These are phyloP conservation scores for Stichopus chloronotus DNA, from an alignment of 35 echinoderm and acorn worm genomes.

Conservation along the genomic window DNA sequence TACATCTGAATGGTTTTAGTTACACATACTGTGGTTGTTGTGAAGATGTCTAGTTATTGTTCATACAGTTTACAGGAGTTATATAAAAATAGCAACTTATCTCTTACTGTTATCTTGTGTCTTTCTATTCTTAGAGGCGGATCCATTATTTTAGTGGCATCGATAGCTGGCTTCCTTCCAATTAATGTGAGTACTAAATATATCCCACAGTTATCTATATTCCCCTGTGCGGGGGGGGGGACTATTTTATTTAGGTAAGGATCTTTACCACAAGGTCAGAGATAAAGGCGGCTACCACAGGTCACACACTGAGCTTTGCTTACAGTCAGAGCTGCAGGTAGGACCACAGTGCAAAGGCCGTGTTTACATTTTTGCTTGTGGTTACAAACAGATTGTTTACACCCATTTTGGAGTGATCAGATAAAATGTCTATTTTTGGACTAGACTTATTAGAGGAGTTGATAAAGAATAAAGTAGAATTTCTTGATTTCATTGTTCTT, in stretches of 20 bases:
- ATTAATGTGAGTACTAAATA: slow-evolving; percentile 47
- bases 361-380: background rate
- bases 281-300: too few relatives aligned
- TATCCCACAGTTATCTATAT: background rate
- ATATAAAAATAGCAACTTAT: too few relatives aligned
- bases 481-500: background rate
- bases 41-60: too few relatives aligned
- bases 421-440: background rate
- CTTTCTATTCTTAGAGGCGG: slow-evolving; percentile 61
- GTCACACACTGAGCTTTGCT: background rate
- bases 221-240: background rate
- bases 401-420: background rate
- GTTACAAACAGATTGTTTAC: background rate
- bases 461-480: background rate
- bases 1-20: too few relatives aligned
- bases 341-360: background rate
- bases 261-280: too few relatives aligned
- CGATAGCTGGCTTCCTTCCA: slow-evolving; percentile 54
- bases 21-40: too few relatives aligned
- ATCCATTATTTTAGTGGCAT: slow-evolving; percentile 57
- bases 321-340: background rate
- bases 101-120: background rate
- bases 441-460: background rate
- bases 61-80: too few relatives aligned
- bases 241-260: too few relatives aligned